phyloP scores from a whole-genome alignment of 2,888 invertebrate species.

The Holacanthella duospinosa region DNA sequence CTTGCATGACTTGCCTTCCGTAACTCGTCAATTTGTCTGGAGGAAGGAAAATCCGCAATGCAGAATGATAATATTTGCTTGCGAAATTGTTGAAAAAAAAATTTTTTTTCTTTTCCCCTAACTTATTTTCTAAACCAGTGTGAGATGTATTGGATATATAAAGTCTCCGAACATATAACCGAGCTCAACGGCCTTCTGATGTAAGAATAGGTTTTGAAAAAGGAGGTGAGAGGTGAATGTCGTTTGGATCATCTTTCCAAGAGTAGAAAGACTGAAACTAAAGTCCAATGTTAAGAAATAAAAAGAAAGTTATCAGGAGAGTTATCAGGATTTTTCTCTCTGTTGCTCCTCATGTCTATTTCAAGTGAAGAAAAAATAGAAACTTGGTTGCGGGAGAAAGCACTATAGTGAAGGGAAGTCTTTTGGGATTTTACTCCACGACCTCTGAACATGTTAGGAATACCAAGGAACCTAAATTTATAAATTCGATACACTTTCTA shows the following conservation, averaged over 20 bases:
- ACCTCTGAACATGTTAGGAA: constrained; percentile 10
- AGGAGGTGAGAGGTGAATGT: not conserved
- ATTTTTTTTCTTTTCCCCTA: too few relatives aligned
- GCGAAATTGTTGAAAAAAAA: too few relatives aligned
- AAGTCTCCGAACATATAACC: too few relatives aligned
- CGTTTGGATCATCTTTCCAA: not conserved
- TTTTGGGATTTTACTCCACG: constrained; percentile 14
- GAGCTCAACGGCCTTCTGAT: too few relatives aligned
- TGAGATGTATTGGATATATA: not conserved
- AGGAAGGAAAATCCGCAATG: too few relatives aligned
- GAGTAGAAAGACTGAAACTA: not conserved
- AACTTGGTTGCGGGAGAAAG: not conserved
- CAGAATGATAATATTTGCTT: too few relatives aligned
- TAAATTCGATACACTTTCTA: constrained; percentile 13
- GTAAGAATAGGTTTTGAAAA: too few relatives aligned
- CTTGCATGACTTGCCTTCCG: too few relatives aligned
- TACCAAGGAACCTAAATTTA: constrained; percentile 7
- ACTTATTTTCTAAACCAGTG: not conserved
- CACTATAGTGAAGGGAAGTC: not conserved
- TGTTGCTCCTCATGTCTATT: not conserved
- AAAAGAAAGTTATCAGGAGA: not conserved
- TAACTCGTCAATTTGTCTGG: too few relatives aligned
- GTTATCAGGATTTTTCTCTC: not conserved
- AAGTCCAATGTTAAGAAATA: too few relatives aligned
- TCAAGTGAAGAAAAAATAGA: too few relatives aligned